phyloP scores from a whole-genome alignment of 1,140 invertebrate genomes.

The Dryas iulia region DNA sequence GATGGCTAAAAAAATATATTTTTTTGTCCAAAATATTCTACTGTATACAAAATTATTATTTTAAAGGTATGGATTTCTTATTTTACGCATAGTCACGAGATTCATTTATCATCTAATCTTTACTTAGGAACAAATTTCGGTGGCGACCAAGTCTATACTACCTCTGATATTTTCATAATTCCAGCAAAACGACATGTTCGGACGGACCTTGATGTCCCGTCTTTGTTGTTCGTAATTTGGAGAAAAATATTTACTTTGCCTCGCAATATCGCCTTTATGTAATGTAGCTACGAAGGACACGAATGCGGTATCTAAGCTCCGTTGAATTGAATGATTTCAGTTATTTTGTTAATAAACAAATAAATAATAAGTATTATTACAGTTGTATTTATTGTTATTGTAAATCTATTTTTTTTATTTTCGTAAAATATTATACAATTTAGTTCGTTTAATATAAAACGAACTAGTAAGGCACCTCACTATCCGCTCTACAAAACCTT shows the following conservation, averaged over 20 bases:
- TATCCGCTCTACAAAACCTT: too few relatives aligned
- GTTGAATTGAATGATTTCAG: background rate
- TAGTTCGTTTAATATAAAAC: too few relatives aligned
- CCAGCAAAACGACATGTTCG: conserved; percentile 8
- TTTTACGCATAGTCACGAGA: conserved; percentile 48
- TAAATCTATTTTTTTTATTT: background rate
- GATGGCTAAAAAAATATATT: too few relatives aligned
- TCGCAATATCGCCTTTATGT: background rate
- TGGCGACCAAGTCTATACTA: conserved; percentile 40
- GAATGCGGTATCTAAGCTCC: background rate
- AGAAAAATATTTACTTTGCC: background rate
- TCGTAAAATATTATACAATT: background rate
- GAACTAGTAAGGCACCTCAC: too few relatives aligned
- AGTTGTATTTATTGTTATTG: background rate
- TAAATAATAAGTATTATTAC: background rate
- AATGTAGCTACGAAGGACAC: background rate
- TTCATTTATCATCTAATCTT: conserved; percentile 59
- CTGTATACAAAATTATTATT: too few relatives aligned
- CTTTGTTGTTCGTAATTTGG: conserved; percentile 1
- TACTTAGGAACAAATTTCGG: conserved; percentile 55
- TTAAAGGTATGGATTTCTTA: too few relatives aligned
- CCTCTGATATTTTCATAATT: conserved; percentile 58
- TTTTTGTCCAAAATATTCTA: too few relatives aligned
- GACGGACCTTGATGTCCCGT: background rate
- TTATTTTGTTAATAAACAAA: background rate